Base-by-base conservation (phyloP, 53 echinoderm and acorn worm species). In the Paracentrotus lividus region DNA sequence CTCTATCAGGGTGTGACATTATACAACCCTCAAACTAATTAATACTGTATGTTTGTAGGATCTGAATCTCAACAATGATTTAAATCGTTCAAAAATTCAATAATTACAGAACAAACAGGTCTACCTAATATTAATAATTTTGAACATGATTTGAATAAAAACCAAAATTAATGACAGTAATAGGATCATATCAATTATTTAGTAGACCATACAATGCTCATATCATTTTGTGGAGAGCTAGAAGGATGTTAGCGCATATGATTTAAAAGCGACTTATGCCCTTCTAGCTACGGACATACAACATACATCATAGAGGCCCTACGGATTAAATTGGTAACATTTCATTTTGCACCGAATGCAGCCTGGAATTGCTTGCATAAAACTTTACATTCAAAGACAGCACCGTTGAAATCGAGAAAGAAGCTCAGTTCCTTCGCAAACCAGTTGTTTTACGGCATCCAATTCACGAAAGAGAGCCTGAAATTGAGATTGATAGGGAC, bases 401-500 rank as follows among this genome's bases (percentile, higher is more conserved):
- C 44, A 43, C 12, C 9, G 81, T 81, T 47, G 24, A 81, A 13
- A 47, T 3, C 47, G n/a, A 81, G 81, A 81, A 10, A 5, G n/a
- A 47, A 27, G 9, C 26, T 47, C 26, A 81, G 27, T 47, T 81
- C 81, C 44, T 81, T 81, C 81, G 47, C 44, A 81, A 81, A 81
- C 81, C 81, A 47, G 81, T 81, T 81, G 27, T 81, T n/a, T 77
- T 47, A 47, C 27, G 26, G 81, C 81, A 23, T 81, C 47, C 81
- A 45, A n/a, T 47, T n/a, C 27, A 15, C 44, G n/a, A n/a, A 47
- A 81, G 47, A 81, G 81, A 26, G n/a, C 26, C 15, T 45, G 81
- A 81, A 81, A 81, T 81, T 81, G n/a, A 81, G 81, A 81, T 81
- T 81, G 81, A 81, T 44, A 81, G 81, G 47, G 49, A 81, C 47